These are phyloP conservation scores for Corvus hawaiiensis DNA, from an alignment of 2,113 vertebrate genomes.

Conservation along the genomic window DNA sequence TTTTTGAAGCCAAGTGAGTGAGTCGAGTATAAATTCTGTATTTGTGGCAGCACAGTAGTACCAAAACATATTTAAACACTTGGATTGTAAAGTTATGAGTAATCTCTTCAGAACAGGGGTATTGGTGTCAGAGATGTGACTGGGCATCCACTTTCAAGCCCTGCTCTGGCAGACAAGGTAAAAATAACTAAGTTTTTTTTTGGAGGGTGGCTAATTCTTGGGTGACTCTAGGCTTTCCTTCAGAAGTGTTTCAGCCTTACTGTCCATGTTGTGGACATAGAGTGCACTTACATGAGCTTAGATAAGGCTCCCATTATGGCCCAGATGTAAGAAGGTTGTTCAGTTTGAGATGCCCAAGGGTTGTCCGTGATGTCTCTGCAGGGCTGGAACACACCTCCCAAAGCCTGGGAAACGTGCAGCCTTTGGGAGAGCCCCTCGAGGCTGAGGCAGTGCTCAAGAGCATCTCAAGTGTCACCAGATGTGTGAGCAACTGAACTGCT, in stretches of 20 bases:
- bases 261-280: fast-evolving
- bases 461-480: not conserved
- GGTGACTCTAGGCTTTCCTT: not conserved
- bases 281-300: not conserved
- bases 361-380: not conserved
- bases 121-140: not conserved
- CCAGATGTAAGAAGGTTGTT: not conserved
- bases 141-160: not conserved
- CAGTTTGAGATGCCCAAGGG: not conserved
- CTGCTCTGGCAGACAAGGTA: not conserved
- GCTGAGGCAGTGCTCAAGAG: not conserved
- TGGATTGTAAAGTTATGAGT: not conserved
- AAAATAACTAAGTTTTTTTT: not conserved
- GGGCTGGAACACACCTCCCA: not conserved
- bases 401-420: not conserved
- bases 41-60: not conserved
- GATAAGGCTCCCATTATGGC: not conserved
- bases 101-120: not conserved
- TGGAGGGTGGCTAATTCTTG: not conserved
- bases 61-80: not conserved
- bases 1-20: not conserved
- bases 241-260: not conserved
- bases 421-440: not conserved
- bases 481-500: not conserved
- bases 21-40: not conserved